Base-by-base conservation (phyloP, 2,797 vertebrate species). In the Eulemur albifrons region DNA sequence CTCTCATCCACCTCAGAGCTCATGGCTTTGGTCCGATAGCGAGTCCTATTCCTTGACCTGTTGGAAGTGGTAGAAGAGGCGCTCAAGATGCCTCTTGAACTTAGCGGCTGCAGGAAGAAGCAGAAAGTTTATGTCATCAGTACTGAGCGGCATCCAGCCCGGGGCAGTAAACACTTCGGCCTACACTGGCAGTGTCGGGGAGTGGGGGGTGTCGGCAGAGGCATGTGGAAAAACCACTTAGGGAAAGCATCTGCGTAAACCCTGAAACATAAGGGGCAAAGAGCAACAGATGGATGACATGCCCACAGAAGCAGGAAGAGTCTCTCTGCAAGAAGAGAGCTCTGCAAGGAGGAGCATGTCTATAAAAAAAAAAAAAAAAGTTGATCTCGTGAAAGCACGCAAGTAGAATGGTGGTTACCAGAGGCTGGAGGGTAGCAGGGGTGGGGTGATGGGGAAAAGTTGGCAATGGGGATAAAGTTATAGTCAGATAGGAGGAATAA, bases 1-100 rank as follows among this genome's bases (percentile, higher is more conserved):
- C 92, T 98, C 97, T 99, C 99, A 1, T 99, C 99, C 63, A 99
- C 99, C 91, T 99, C 96, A 0, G 99, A 99, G 76, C 70, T 98
- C 30, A 96, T 12, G 10, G 99, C 99, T 88, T 98, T 98, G 27
- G 97, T 99, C 21, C 98, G 98, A 94, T 99, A 99, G 6, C 98
- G 98, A 38, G 94, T 30, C 59, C 97, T 97, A 25, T 95, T 95
- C 0, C 97, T 65, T 1, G 98, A 97, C 65, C 98, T 97, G 57
- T 96, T 98, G 25, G 97, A 98, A 35, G 97, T 90, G 0, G 97
- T 95, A 6, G 96, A 97, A 0, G 98, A 97, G 7, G 98, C 97
- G 45, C 98, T 97, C 82, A 88, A 25, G 2, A 92, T 1, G 0
- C 95, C 96, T 11, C 83, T 6, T 9, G 90, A 57, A 17, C 98